Conservation (phyloP, 2,888 invertebrate species). For the Ophioninae sp. region DNA sequence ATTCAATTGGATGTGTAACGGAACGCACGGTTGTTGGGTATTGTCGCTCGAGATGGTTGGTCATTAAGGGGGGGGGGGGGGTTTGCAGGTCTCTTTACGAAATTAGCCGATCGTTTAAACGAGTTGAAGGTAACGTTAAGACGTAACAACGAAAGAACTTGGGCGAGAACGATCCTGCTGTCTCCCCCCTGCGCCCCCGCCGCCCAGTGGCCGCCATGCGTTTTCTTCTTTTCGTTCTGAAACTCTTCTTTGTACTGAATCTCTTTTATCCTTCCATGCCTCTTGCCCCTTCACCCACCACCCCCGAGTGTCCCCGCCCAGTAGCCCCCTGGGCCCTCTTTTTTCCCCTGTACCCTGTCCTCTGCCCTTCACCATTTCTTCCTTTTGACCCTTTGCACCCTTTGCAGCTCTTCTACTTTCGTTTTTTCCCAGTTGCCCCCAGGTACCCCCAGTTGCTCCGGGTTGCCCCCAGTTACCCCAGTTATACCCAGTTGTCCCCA, state of each 20-base stretch:
- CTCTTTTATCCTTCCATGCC: too few relatives aligned
- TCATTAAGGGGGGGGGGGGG: too few relatives aligned
- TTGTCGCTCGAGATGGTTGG: neutral
- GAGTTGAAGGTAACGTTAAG: neutral
- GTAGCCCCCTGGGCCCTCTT: neutral
- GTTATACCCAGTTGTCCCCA: too few relatives aligned
- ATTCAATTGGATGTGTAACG: neutral
- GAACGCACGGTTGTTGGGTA: neutral
- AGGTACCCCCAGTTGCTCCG: too few relatives aligned
- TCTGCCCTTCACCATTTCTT: neutral
- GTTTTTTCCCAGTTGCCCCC: too few relatives aligned
- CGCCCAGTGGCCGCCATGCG: too few relatives aligned
- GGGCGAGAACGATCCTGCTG: neutral
- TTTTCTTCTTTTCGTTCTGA: too few relatives aligned
- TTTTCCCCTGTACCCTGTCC: neutral
- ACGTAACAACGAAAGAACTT: neutral
- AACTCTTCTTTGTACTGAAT: too few relatives aligned
- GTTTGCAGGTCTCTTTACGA: neutral
- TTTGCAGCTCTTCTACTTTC: neutral
- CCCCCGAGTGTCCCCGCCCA: too few relatives aligned
- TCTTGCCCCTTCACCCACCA: too few relatives aligned
- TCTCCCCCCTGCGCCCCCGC: too few relatives aligned
- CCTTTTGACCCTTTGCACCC: neutral
- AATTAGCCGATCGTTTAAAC: neutral
- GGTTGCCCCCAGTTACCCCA: too few relatives aligned